Evolutionary conservation across 2,888 invertebrate species (phyloP), one percentile per base, ranked within the genome.

Genomic region (Drosophila pegasa): DNA sequence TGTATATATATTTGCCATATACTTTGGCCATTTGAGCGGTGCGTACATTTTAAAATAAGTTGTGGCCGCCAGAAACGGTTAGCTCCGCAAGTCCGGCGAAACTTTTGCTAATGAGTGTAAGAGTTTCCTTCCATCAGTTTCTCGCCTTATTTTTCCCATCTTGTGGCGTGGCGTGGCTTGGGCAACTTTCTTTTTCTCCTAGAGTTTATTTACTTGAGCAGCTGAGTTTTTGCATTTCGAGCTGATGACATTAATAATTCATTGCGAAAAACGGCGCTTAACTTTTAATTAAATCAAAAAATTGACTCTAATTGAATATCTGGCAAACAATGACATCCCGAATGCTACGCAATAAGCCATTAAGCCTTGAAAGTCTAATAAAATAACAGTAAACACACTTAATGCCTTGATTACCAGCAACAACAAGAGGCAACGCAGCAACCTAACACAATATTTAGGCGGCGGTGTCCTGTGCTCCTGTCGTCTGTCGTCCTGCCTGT

Each of bases 301-400:
- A 9, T 50, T 67, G 71, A 67, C 71, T 88, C 78, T 81, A 85
- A 87, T 85, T 87, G 85, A 84, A 76, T 87, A 78, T 74, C 71
- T 66, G 59, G 7, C 22, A 25, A 64, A 69, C 58, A 66, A 62
- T 62, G 37, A 40, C 35, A 14, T 48, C 35, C 35, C 51, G 64
- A 80, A 50, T 59, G 67, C 60, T 66, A 59, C 45, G 59, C 52
- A 68, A 68, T 76, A 86, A 88, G 87, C 87, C 72, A 80, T 88
- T 88, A 88, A 87, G 88, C 87, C 80, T 89, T 86, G 41, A 79
- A 88, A 89, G 87, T 86, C 88, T 77, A 87, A 87, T 88, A 87
- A 87, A 87, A 87, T 87, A 88, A 87, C 87, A 87, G 88, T 87
- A 89, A 87, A 87, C 81, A 88, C 84, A 88, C 75, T 89, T 89